phyloP scores from a whole-genome alignment of 2,797 vertebrate species.

The Epinephelus coioides region DNA sequence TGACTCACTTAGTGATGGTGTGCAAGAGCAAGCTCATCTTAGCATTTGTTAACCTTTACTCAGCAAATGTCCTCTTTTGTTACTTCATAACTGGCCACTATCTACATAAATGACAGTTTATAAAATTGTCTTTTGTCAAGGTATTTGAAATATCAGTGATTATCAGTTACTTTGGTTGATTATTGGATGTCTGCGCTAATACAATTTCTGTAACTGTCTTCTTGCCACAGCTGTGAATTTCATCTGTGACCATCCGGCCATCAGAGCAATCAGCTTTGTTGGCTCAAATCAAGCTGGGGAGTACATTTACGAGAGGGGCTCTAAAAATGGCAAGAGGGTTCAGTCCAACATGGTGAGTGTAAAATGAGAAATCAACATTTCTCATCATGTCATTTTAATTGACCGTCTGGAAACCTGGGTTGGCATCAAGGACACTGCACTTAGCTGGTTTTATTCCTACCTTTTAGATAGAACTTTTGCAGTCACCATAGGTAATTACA shows the following conservation, averaged over 20 bases:
- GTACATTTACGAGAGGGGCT: slow-evolving; percentile 96
- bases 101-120: not conserved
- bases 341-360: slow-evolving; percentile 96
- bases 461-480: too few relatives aligned
- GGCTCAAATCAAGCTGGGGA: slow-evolving; percentile 98
- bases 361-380: not conserved
- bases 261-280: slow-evolving; percentile 98
- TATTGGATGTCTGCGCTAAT: not conserved
- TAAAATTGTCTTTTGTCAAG: not conserved
- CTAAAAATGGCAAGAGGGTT: slow-evolving; percentile 95
- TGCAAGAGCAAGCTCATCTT: not conserved
- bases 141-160: not conserved
- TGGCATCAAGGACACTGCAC: too few relatives aligned
- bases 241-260: slow-evolving; percentile 94
- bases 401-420: too few relatives aligned
- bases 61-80: not conserved
- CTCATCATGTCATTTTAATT: too few relatives aligned
- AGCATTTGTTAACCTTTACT: not conserved
- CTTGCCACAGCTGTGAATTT: slow-evolving; percentile 93
- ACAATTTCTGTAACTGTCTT: not conserved
- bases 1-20: not conserved
- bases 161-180: not conserved
- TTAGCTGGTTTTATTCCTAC: too few relatives aligned
- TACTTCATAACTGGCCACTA: not conserved
- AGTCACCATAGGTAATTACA: too few relatives aligned